Evolutionary conservation across 2,888 invertebrate species (phyloP).

Genomic region (Druceiella hillmani): DNA sequence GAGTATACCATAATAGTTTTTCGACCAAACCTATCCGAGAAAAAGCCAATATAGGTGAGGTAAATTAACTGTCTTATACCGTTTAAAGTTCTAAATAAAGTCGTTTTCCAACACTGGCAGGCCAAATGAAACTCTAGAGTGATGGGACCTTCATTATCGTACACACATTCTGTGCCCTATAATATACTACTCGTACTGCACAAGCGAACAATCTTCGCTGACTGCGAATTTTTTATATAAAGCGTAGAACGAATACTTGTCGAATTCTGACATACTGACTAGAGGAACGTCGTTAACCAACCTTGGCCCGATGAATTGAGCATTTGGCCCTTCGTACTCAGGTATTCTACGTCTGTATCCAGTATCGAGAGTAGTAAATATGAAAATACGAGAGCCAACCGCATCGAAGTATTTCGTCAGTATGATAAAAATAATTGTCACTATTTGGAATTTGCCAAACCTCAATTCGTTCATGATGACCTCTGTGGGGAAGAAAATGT

Average conservation of each 20-base stretch:
- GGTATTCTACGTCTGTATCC: background rate
- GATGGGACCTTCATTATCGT: background rate
- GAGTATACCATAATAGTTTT: slow-evolving; percentile 40
- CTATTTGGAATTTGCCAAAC: background rate
- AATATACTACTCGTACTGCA: slow-evolving; percentile 14
- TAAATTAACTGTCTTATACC: slow-evolving; percentile 56
- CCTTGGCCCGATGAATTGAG: background rate
- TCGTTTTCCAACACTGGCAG: slow-evolving; percentile 54
- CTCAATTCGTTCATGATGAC: no score
- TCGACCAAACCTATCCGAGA: slow-evolving; percentile 53
- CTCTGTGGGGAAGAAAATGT: no score
- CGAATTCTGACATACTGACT: no score
- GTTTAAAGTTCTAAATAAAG: slow-evolving; percentile 56
- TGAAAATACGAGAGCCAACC: background rate
- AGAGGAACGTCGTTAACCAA: background rate
- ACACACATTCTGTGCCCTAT: background rate
- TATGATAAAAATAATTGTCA: background rate
- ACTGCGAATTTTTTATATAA: background rate
- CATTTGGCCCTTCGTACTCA: background rate
- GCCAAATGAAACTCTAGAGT: slow-evolving; percentile 34
- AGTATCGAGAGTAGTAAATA: background rate
- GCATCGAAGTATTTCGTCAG: background rate
- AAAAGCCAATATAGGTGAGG: slow-evolving; percentile 49
- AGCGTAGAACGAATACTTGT: no score
- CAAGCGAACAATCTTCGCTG: slow-evolving; percentile 17